Evolutionary conservation across 30 jellyfish, hydroid and myxozoan species (phyloP), one percentile per base, ranked within the genome.

Genomic region (Calvadosia cruxmelitensis): DNA sequence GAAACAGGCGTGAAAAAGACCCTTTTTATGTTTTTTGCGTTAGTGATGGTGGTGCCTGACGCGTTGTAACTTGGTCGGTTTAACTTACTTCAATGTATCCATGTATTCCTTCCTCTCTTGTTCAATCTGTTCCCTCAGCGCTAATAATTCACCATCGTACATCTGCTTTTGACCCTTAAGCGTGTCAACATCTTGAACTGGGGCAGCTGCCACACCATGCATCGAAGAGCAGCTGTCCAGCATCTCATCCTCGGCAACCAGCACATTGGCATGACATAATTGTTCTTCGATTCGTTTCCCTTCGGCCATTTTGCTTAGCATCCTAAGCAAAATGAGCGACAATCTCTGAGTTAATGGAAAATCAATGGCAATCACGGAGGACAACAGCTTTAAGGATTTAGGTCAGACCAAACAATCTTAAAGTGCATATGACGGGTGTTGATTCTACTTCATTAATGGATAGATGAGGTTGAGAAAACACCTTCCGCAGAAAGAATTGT

Each of bases 81-180:
- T n/a, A n/a, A n/a, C 89, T 42, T 33, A 87, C 96, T 74, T 87
- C 31, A 87, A 70, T 33, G 79, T 75, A 31, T 80, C 94, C 27
- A 87, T 75, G 77, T 87, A 87, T 27, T 79, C 92, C 30, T 62
- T 70, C 34, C 86, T 52, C 36, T 87, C 96, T 1, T 80, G 78
- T 35, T 66, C 86, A 51, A 87, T 30, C 23, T 84, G 65, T 48
- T 75, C 61, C 23, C 77, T 68, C 33, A 87, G 69, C 20, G 68
- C 80, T 13, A 66, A 66, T 3, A 80, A 73, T 33, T 72, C 81
- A 53, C 63, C 50, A 2, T 87, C 91, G 53, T 93, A 87, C 63
- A 74, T 69, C 36, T 61, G 82, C 52, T 79, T 87, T 71, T 71
- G 50, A 25, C 49, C 57, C 13, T 73, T 75, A 1, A 79, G 66